Percentiles rank a stretch among this genome's conserved stretches.
Evolutionary conservation across 2,113 vertebrate species (phyloP).

Genomic region (Mugil cephalus): DNA sequence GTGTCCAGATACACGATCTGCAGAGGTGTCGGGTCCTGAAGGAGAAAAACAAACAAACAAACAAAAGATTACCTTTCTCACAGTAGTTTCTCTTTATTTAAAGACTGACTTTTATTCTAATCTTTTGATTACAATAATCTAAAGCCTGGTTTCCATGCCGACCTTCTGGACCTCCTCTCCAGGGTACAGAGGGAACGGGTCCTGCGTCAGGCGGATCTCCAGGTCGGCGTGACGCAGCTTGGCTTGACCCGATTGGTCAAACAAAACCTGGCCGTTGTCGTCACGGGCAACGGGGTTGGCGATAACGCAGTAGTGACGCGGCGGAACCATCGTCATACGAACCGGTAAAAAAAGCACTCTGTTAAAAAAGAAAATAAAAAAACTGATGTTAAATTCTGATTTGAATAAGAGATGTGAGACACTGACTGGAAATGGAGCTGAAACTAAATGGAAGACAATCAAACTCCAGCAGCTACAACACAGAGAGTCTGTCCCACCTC

Average conservation of each 20-base stretch:
- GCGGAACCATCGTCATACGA: slow-evolving; percentile 90
- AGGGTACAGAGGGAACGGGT: slow-evolving; percentile 90
- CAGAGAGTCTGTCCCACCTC: slow-evolving; percentile 80
- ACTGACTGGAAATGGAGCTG: too few species aligned
- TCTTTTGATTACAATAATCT: too few species aligned
- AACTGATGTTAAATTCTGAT: neutral
- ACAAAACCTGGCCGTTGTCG: slow-evolving; percentile 63
- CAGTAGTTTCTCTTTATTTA: too few species aligned
- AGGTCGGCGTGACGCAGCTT: slow-evolving; percentile 90
- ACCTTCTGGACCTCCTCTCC: slow-evolving; percentile 89
- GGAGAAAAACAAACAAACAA: neutral
- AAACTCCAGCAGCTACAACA: too few species aligned
- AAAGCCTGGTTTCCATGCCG: neutral
- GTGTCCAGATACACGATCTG: slow-evolving; percentile 92
- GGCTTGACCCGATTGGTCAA: slow-evolving; percentile 87
- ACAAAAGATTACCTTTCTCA: too few species aligned
- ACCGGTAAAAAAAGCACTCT: slow-evolving; percentile 87
- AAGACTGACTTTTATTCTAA: too few species aligned
- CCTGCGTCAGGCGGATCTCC: slow-evolving; percentile 90
- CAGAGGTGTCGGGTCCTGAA: slow-evolving; percentile 86
- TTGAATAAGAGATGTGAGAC: too few species aligned
- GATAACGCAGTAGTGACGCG: slow-evolving; percentile 90
- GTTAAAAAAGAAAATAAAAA: neutral
- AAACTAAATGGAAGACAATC: too few species aligned
- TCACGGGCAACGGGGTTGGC: slow-evolving; percentile 86